Conservation (phyloP, 2,797 vertebrate species). For the Myotis myotis region DNA sequence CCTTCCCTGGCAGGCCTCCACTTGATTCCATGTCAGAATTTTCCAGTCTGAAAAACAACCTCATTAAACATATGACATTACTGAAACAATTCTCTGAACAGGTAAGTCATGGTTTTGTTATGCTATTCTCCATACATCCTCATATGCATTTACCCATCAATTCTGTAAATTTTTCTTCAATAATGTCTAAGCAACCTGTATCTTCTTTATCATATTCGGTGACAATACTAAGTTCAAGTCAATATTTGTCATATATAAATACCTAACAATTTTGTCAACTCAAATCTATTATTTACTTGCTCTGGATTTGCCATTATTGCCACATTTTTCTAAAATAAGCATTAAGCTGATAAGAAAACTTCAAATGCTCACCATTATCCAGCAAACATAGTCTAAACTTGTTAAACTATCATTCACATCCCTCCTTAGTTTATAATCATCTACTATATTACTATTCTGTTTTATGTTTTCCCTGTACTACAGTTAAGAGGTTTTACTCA, state of each 20-base stretch:
- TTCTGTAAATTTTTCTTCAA: background rate
- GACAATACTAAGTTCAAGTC: background rate
- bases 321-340: background rate
- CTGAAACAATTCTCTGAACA: conserved; percentile 96
- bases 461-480: background rate
- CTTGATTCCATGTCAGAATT: conserved; percentile 96
- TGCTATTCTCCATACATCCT: background rate
- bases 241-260: background rate
- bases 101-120: conserved; percentile 83
- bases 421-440: background rate
- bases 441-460: background rate
- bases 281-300: conserved; percentile 18
- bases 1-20: conserved; percentile 88
- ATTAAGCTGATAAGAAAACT: background rate
- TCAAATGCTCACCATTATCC: background rate
- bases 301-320: background rate
- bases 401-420: background rate
- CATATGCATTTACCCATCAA: background rate
- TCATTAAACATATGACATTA: conserved; percentile 96
- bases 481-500: background rate
- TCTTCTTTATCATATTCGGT: background rate
- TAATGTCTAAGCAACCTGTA: background rate
- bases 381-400: background rate
- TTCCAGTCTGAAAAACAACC: conserved; percentile 95
- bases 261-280: background rate